These are phyloP conservation scores for Ranitomeya imitator DNA, from an alignment of 2,113 vertebrate species.

Conservation along the genomic window DNA sequence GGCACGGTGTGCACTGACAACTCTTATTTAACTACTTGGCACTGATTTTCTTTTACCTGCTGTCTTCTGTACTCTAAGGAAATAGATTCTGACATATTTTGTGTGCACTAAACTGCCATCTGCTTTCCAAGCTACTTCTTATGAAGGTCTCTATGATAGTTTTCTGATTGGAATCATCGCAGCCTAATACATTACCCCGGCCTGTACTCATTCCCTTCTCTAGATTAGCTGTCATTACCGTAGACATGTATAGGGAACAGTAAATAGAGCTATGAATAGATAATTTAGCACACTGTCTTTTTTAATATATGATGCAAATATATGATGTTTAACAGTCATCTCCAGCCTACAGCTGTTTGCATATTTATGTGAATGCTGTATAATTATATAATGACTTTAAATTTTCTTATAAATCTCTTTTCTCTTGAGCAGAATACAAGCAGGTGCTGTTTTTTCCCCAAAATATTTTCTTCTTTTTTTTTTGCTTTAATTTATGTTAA, in stretches of 20 bases:
- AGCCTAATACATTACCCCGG: constrained; percentile 13
- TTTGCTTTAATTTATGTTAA: neutral
- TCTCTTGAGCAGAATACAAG: neutral
- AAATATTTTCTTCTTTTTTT: neutral
- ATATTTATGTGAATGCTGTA: constrained; percentile 19
- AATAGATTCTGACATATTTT: constrained; percentile 34
- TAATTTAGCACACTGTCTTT: constrained; percentile 24
- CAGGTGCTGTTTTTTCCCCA: neutral
- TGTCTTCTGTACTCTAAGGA: neutral
- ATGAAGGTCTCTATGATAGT: constrained; percentile 16
- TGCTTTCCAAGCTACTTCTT: constrained; percentile 29
- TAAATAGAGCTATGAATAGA: constrained; percentile 24
- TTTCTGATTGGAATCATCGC: constrained; percentile 7
- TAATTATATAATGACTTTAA: neutral
- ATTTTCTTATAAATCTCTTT: neutral
- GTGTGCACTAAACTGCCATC: constrained; percentile 12
- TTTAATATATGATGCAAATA: constrained; percentile 36
- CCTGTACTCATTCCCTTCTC: constrained; percentile 12
- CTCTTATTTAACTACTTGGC: constrained; percentile 36
- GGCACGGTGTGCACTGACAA: neutral
- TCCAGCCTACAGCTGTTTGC: constrained; percentile 34
- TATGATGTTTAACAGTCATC: constrained; percentile 27
- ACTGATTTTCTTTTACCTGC: neutral
- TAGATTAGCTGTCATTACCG: constrained; percentile 38
- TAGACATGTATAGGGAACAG: neutral